Evolutionary conservation across 2,888 invertebrate species (phyloP).

Genomic region (Dryomyza anilis): DNA sequence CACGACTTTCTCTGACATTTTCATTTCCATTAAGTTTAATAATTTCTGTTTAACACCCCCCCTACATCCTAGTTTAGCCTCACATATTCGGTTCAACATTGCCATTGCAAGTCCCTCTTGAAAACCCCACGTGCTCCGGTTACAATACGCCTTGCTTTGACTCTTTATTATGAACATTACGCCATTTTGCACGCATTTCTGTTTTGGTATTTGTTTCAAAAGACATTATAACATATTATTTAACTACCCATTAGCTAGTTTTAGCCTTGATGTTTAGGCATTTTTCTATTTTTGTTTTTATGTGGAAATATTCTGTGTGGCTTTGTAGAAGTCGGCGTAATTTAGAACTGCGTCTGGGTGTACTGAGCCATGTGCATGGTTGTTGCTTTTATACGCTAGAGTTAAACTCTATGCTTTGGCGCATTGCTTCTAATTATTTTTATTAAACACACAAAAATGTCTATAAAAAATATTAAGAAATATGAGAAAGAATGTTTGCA

Average conservation of each 20-base stretch:
- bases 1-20: constrained; percentile 21
- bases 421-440: background rate
- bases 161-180: no score
- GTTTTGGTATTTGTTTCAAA: background rate
- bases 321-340: no score
- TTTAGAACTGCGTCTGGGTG: background rate
- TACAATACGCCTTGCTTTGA: no score
- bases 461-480: no score
- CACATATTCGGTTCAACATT: no score
- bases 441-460: background rate
- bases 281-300: no score
- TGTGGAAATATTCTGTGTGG: background rate
- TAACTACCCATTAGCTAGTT: no score
- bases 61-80: background rate
- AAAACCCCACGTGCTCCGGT: no score
- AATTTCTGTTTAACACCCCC: background rate
- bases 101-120: no score
- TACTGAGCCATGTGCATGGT: background rate
- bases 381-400: constrained; percentile 1
- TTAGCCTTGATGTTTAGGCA: no score
- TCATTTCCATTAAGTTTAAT: constrained; percentile 21
- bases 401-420: background rate
- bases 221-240: no score
- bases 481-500: background rate
- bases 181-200: background rate